These are phyloP conservation scores for Xestoiulus laeticollis DNA, from an alignment of 2,888 invertebrate genomes.

Conservation along the genomic window DNA sequence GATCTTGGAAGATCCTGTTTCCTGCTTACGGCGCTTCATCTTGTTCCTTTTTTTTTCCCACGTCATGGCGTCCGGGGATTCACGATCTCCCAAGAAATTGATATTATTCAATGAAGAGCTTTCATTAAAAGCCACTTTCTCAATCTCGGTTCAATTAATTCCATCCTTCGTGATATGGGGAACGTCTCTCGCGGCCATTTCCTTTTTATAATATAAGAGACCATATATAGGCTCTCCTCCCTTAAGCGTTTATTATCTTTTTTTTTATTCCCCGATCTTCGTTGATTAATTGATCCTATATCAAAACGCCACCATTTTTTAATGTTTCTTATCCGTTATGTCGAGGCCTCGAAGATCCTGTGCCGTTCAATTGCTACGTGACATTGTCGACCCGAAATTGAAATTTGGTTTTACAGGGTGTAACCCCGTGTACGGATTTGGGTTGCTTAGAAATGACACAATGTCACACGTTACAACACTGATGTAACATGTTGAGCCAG, in stretches of 20 bases:
- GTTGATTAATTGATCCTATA: slow-evolving; percentile 24
- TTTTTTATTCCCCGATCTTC: slow-evolving; percentile 11
- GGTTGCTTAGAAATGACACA: no score
- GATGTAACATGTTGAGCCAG: no score
- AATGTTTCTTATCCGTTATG: slow-evolving; percentile 30
- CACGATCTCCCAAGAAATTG: slow-evolving; percentile 10
- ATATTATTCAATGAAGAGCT: not conserved
- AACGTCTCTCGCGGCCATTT: slow-evolving; percentile 7
- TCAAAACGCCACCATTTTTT: not conserved
- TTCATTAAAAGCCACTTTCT: not conserved
- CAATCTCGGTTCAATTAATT: not conserved
- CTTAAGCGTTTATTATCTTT: not conserved
- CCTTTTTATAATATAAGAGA: not conserved
- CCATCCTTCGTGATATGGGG: slow-evolving; percentile 11
- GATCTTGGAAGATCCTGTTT: slow-evolving; percentile 34
- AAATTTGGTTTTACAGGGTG: not conserved
- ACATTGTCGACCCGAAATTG: not conserved
- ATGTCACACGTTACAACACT: no score
- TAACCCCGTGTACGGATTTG: no score
- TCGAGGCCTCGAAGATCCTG: slow-evolving; percentile 27
- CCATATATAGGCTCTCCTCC: no score
- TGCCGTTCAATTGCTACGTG: not conserved
- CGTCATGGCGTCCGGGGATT: not conserved
- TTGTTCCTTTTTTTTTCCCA: not conserved
- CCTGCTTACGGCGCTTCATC: not conserved